These are phyloP conservation scores for Myotis findleyi DNA, from an alignment of 2,797 vertebrate genomes.

Conservation along the genomic window DNA sequence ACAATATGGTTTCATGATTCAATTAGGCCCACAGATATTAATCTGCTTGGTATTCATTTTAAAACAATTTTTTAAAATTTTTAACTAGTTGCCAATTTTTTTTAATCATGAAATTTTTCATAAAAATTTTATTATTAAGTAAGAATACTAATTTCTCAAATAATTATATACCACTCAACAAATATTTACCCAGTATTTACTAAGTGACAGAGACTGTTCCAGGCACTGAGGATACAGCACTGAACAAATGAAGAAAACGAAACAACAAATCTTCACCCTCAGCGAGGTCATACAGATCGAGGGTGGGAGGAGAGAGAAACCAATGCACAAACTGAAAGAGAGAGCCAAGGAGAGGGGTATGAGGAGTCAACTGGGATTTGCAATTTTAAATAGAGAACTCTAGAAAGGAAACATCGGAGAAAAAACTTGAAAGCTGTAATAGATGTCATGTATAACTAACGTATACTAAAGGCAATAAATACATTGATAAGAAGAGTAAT, in stretches of 20 bases:
- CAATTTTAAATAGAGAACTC: conserved; percentile 1
- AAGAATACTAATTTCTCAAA: conserved; percentile 52
- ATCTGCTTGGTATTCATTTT: background rate
- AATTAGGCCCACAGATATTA: background rate
- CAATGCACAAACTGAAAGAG: background rate
- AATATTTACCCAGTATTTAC: background rate
- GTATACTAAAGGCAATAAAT: background rate
- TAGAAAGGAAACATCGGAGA: background rate
- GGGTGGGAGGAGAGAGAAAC: background rate
- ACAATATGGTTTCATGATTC: background rate
- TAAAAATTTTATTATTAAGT: conserved; percentile 39
- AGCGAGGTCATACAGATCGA: background rate
- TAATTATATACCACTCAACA: conserved; percentile 20
- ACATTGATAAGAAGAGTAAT: background rate
- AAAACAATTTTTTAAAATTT: background rate
- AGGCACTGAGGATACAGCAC: background rate
- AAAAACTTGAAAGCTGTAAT: background rate
- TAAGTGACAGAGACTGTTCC: background rate
- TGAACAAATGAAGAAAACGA: background rate
- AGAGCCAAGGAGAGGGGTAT: background rate
- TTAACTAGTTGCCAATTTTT: background rate
- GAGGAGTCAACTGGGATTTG: background rate
- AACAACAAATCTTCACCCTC: background rate
- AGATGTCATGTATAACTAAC: background rate
- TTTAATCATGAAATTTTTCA: background rate